phyloP scores from a whole-genome alignment of 1,140 invertebrate genomes.

The Euschistus heros region DNA sequence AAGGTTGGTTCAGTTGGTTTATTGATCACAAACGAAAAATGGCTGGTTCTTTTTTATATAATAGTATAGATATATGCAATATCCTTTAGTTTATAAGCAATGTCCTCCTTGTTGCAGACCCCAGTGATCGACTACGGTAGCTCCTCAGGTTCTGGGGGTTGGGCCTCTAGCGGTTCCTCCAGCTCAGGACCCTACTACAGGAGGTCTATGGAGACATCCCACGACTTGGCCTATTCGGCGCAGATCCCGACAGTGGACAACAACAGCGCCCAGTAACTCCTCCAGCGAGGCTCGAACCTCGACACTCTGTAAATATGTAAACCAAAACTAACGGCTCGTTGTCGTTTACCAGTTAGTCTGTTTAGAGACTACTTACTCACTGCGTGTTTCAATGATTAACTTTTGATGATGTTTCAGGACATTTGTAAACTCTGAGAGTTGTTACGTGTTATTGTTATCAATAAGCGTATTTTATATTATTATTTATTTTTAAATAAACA shows the following conservation, averaged over 20 bases:
- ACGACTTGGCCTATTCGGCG: constrained; percentile 39
- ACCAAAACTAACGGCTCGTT: background rate
- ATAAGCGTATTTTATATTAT: constrained; percentile 12
- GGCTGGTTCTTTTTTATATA: too few species aligned
- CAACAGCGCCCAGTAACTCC: constrained; percentile 24
- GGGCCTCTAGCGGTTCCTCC: constrained; percentile 29
- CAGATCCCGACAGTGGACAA: constrained; percentile 38
- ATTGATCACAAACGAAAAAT: too few species aligned
- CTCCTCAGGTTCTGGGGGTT: constrained; percentile 29
- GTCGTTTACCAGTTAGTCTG: background rate
- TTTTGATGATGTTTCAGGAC: background rate
- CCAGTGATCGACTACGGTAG: constrained; percentile 10
- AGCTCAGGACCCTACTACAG: constrained; percentile 13
- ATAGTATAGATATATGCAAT: too few species aligned
- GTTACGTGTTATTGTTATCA: constrained; percentile 19
- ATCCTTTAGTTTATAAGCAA: too few species aligned
- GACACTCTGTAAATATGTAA: constrained; percentile 9
- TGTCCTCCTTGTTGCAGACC: background rate
- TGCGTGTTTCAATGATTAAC: background rate
- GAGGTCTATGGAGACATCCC: constrained; percentile 11
- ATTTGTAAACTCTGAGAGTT: constrained; percentile 28
- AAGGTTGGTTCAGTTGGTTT: too few species aligned
- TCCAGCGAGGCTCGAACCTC: background rate
- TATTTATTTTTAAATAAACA: constrained; percentile 20
- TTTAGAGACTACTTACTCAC: constrained; percentile 9